Conservation (phyloP, 92 coral and sea anemone species). For the Palythoa grandiflora region DNA sequence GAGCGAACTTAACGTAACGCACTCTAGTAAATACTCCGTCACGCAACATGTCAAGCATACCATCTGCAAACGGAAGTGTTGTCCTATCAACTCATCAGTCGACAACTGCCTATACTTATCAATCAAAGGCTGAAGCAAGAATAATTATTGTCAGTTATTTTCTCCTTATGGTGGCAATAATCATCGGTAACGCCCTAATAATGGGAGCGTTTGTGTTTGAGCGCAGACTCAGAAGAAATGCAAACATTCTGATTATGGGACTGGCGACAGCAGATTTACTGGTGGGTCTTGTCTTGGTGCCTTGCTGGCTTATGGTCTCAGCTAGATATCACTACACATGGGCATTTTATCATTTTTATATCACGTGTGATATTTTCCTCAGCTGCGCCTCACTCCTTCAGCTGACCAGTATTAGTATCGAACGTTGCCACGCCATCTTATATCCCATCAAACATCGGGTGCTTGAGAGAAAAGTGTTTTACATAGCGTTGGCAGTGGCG, state of each 20-base stretch:
- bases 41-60: neutral
- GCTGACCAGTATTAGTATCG: slow-evolving; percentile 83
- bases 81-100: slow-evolving; percentile 6
- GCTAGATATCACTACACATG: slow-evolving; percentile 15
- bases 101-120: neutral
- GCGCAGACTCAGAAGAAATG: slow-evolving; percentile 67
- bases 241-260: slow-evolving; percentile 80
- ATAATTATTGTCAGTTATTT: slow-evolving; percentile 54
- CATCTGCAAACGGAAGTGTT: neutral
- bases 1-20: no score
- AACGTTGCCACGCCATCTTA: slow-evolving; percentile 85
- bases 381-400: slow-evolving; percentile 93
- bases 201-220: slow-evolving; percentile 76
- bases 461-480: slow-evolving; percentile 62
- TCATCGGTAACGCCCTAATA: slow-evolving; percentile 84
- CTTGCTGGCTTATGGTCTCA: slow-evolving; percentile 78
- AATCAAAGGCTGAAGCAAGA: slow-evolving; percentile 36
- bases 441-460: slow-evolving; percentile 84
- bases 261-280: slow-evolving; percentile 85
- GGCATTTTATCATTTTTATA: slow-evolving; percentile 80
- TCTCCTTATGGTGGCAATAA: slow-evolving; percentile 65
- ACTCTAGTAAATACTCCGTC: neutral
- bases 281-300: slow-evolving; percentile 80
- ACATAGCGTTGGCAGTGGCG: slow-evolving; percentile 60
- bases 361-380: slow-evolving; percentile 86